These are phyloP conservation scores for Vanessa cardui DNA, from an alignment of 2,888 invertebrate species.

Conservation along the genomic window DNA sequence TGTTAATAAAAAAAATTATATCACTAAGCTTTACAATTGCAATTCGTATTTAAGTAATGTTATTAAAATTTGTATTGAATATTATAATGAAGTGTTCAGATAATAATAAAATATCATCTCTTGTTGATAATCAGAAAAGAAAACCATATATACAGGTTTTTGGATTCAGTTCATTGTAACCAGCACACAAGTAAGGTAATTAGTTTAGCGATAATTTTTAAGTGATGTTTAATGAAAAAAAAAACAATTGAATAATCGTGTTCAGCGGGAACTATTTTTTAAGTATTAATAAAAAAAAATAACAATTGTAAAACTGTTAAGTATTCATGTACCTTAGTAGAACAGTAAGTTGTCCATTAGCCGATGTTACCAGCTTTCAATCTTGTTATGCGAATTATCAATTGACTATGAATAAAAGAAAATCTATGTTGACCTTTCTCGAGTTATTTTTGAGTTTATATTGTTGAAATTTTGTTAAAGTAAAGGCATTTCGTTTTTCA, in stretches of 20 bases:
- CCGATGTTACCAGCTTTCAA: conserved; percentile 75
- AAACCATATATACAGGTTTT: conserved; percentile 53
- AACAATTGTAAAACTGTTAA: conserved; percentile 79
- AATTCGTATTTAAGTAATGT: conserved; percentile 67
- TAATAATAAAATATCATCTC: conserved; percentile 65
- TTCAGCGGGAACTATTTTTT: conserved; percentile 80
- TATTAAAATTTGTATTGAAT: conserved; percentile 65
- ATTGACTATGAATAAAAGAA: conserved; percentile 59
- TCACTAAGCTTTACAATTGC: conserved; percentile 67
- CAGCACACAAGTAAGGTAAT: conserved; percentile 76
- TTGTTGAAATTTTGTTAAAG: conserved; percentile 72
- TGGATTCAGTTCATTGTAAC: conserved; percentile 62
- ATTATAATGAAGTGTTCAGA: conserved; percentile 78
- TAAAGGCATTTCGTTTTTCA: conserved; percentile 57
- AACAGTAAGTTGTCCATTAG: conserved; percentile 78
- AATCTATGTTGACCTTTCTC: conserved; percentile 69
- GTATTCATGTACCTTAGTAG: conserved; percentile 79
- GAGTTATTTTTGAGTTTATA: conserved; percentile 70
- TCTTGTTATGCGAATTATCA: conserved; percentile 75
- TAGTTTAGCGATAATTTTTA: conserved; percentile 77
- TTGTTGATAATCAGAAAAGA: conserved; percentile 57
- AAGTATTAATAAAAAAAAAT: conserved; percentile 69
- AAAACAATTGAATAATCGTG: conserved; percentile 67
- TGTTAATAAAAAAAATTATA: conserved; percentile 52
- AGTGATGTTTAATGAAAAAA: conserved; percentile 69